A percentile compares a stretch with the other conserved stretches of the same genome.
Conservation (phyloP, 2,888 invertebrate genomes). For the Pollenia amentaria region DNA sequence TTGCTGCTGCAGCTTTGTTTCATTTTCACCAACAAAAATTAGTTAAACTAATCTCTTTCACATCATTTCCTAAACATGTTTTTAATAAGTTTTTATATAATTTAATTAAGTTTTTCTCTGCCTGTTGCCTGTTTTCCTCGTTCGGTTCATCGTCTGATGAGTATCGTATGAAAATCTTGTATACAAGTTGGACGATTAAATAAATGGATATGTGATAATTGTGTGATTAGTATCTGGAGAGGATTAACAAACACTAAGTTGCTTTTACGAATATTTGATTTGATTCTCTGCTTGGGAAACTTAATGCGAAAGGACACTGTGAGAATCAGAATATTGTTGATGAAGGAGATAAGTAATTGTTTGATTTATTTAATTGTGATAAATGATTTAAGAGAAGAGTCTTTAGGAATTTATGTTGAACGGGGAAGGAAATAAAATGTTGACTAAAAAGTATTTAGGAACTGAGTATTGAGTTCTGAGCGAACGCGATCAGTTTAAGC, state of each 20-base stretch:
- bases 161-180: conserved; percentile 43
- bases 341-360: not conserved
- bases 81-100: conserved; percentile 69
- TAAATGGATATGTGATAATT: conserved; percentile 80
- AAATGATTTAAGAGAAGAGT: not conserved
- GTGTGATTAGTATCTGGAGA: conserved; percentile 80
- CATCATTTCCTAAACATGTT: conserved; percentile 73
- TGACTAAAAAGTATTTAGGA: no score
- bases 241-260: conserved; percentile 47
- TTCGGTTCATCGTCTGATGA: not conserved
- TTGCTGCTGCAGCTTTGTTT: conserved; percentile 18
- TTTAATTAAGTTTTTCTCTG: conserved; percentile 69
- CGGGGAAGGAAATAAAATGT: no score
- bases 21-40: conserved; percentile 41
- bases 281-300: conserved; percentile 12
- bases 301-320: conserved; percentile 54
- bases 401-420: not conserved
- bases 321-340: conserved; percentile 37
- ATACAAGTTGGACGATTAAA: conserved; percentile 68
- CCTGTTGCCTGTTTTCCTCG: not conserved
- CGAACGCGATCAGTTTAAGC: no score
- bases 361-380: not conserved
- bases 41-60: conserved; percentile 65
- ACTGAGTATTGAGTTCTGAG: no score
- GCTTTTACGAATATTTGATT: conserved; percentile 21